Evolutionary conservation across 2,888 invertebrate genomes (phyloP), one percentile per base, ranked within the genome.

Genomic region (Ceratothoa steindachneri): DNA sequence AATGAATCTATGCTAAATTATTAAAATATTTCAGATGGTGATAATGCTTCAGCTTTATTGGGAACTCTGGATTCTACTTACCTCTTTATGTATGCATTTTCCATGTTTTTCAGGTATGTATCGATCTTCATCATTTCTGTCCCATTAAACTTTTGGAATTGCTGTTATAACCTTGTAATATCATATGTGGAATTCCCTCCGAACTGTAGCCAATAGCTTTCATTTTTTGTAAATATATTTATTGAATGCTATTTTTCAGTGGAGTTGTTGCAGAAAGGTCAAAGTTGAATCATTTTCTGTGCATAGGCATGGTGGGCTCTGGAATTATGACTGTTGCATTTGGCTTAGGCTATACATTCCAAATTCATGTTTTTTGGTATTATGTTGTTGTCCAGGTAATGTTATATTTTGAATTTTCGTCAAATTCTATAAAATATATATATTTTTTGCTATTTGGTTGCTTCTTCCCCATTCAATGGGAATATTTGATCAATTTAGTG

Each of bases 241-340:
- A n/a, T n/a, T n/a, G n/a, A n/a, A n/a, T n/a, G n/a, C n/a, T n/a
- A n/a, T n/a, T n/a, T n/a, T n/a, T 22, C 83, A 87, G 89, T 87
- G 97, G 97, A 1, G 91, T 96, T 84, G 87, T 97, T 71, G 97
- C 97, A 0, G 97, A 97, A 85, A 87, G 97, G 31, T 91, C 93
- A 29, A 94, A 96, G 82, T 85, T 97, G 55, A 88, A 97, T 1
- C 93, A 94, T 84, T 97, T 95, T 85, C 87, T 97, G n/a, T 87
- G 93, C 0, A 83, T 91, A 30, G 97, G 97, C 67, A 97, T 97
- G 97, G 85, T 97, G 51, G 83, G 90, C 1, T 93, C 95, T 0
- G 95, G 95, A 0, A 84, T 93, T 2, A 91, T 93, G 82, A 92
- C 93, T 77, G 94, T 93, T 82, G 85, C 94, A 53, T 94, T 97